These are phyloP conservation scores for Tubulanus polymorphus DNA, from an alignment of 2,888 invertebrate species.

Conservation along the genomic window DNA sequence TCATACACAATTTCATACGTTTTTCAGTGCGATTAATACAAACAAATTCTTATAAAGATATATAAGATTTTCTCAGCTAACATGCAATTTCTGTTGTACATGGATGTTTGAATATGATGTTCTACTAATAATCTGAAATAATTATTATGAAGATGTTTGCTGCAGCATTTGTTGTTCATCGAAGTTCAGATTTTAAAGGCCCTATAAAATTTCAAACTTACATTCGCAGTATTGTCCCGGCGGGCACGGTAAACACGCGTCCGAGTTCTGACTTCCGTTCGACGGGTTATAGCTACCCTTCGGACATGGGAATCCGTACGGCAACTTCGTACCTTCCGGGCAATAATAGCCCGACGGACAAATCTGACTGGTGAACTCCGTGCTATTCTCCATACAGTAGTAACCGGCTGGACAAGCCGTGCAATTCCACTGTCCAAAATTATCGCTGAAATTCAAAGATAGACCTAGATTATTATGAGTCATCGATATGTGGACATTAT, in stretches of 20 bases:
- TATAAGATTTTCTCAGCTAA: too few relatives aligned
- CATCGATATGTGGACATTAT: too few relatives aligned
- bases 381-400: slow-evolving; percentile 43
- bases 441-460: slow-evolving; percentile 28
- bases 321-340: slow-evolving; percentile 34
- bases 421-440: slow-evolving; percentile 30
- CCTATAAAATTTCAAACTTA: slow-evolving; percentile 21
- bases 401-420: slow-evolving; percentile 39
- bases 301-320: slow-evolving; percentile 39
- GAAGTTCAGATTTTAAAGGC: too few relatives aligned
- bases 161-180: too few relatives aligned
- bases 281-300: slow-evolving; percentile 43
- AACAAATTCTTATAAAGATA: too few relatives aligned
- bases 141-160: too few relatives aligned
- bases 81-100: too few relatives aligned
- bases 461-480: too few relatives aligned
- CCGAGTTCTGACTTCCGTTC: slow-evolving; percentile 24
- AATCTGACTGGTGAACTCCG: slow-evolving; percentile 29
- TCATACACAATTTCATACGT: too few relatives aligned
- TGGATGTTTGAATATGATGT: too few relatives aligned
- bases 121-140: too few relatives aligned
- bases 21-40: too few relatives aligned
- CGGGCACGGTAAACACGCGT: slow-evolving; percentile 42
- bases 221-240: slow-evolving; percentile 45
- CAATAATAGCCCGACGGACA: slow-evolving; percentile 47